Percentiles rank a stretch among this genome's conserved stretches.
Evolutionary conservation across 2,113 vertebrate species (phyloP).

Genomic region (Trematocara marginatum): DNA sequence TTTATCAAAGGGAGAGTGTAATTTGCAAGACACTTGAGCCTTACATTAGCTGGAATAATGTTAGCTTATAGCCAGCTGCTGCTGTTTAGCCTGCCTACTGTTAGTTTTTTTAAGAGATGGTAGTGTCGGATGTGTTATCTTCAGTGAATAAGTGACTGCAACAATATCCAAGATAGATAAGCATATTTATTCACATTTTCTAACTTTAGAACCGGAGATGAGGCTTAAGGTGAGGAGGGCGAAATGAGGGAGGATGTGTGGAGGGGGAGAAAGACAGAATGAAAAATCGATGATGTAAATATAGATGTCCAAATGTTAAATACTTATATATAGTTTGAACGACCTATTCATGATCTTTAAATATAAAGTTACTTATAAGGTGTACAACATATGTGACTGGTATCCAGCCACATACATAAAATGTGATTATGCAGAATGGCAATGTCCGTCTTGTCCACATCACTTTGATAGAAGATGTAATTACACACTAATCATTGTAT

Average conservation of each 20-base stretch:
- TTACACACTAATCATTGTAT: background rate
- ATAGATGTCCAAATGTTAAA: background rate
- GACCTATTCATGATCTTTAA: background rate
- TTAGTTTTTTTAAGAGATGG: background rate
- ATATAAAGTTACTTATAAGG: background rate
- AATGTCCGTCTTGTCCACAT: background rate
- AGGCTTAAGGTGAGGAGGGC: background rate
- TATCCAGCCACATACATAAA: background rate
- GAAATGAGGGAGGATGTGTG: background rate
- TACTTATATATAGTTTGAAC: background rate
- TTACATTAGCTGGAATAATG: background rate
- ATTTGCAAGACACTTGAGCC: background rate
- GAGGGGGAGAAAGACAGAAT: background rate
- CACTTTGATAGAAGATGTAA: background rate
- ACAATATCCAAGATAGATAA: background rate
- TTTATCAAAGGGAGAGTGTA: background rate
- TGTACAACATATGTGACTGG: background rate
- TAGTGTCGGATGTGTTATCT: background rate
- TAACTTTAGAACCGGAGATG: background rate
- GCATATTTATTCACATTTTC: background rate
- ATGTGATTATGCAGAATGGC: background rate
- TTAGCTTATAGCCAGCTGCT: background rate
- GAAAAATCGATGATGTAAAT: background rate
- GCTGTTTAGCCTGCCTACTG: background rate
- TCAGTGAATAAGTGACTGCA: background rate